Percentiles rank a stretch among this genome's conserved stretches.
phyloP scores from a whole-genome alignment of 2,113 vertebrate species.

The human (Homo sapiens) region DNA sequence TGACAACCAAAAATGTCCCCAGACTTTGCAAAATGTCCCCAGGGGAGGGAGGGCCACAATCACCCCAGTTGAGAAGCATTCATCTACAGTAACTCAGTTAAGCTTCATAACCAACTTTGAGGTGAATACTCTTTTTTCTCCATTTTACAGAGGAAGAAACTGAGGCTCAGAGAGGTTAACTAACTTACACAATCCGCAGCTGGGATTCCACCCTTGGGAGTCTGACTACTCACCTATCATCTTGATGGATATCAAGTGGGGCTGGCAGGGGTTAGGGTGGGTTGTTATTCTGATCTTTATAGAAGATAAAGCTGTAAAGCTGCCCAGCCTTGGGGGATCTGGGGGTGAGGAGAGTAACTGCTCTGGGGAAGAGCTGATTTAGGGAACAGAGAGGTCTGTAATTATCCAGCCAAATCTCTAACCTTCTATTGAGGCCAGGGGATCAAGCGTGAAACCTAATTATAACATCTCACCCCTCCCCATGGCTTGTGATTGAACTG shows the following conservation, averaged over 20 bases:
- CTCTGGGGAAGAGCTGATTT: neutral
- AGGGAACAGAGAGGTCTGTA: neutral
- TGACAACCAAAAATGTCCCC: neutral
- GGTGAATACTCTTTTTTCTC: neutral
- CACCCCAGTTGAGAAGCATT: neutral
- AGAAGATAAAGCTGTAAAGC: neutral
- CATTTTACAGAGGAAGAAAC: neutral
- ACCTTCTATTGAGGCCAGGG: neutral
- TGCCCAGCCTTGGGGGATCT: no score
- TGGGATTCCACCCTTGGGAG: neutral
- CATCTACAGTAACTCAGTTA: neutral
- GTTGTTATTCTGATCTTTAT: neutral
- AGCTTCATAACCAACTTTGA: neutral
- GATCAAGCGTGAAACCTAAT: neutral
- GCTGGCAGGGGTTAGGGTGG: rapidly evolving
- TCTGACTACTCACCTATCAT: neutral
- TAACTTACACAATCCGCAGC: neutral
- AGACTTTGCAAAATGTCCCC: neutral
- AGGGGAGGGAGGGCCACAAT: rapidly evolving
- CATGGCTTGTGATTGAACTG: neutral
- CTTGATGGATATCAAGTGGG: neutral
- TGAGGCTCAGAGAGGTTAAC: neutral
- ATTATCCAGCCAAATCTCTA: neutral
- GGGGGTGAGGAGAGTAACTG: rapidly evolving
- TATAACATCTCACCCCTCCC: neutral